Percentiles rank a stretch among this genome's conserved stretches.
Conservation (phyloP, 1,140 invertebrate genomes). For the Lasioglossum baleicum region DNA sequence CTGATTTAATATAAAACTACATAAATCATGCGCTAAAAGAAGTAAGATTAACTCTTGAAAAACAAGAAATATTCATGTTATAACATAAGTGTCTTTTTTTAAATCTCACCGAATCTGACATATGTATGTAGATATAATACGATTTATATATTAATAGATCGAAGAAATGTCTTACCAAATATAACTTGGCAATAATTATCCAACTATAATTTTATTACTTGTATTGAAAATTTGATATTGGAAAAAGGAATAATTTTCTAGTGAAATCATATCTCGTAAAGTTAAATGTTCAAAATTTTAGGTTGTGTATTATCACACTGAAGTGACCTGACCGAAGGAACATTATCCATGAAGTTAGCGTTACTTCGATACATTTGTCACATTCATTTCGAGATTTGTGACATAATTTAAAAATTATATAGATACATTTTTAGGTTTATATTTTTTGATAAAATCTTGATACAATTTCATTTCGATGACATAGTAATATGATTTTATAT, state of each 20-base stretch:
- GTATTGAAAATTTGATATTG: not conserved
- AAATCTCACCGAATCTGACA: not conserved
- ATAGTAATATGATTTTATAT: not conserved
- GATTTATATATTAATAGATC: not conserved
- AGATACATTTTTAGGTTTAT: not conserved
- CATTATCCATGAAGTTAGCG: not conserved
- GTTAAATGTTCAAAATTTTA: slow-evolving; percentile 1
- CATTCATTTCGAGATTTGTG: slow-evolving; percentile 14
- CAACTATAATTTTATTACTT: not conserved
- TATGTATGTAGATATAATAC: not conserved
- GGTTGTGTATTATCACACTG: slow-evolving; percentile 12
- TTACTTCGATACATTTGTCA: slow-evolving; percentile 8
- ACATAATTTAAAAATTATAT: not conserved
- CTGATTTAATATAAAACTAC: not conserved
- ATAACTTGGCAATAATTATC: not conserved
- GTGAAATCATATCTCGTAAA: not conserved
- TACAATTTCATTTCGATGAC: not conserved
- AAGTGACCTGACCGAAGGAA: no score
- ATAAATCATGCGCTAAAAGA: slow-evolving; percentile 17
- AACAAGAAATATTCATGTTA: not conserved
- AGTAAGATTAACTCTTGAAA: slow-evolving; percentile 11
- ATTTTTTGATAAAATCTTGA: not conserved
- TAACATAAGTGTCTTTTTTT: not conserved
- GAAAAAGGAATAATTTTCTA: not conserved
- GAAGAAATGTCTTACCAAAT: slow-evolving; percentile 12